A percentile compares a stretch with the other conserved stretches of the same genome.
Conservation (phyloP, 2,113 vertebrate genomes). For the Acrocephalus arundinaceus region DNA sequence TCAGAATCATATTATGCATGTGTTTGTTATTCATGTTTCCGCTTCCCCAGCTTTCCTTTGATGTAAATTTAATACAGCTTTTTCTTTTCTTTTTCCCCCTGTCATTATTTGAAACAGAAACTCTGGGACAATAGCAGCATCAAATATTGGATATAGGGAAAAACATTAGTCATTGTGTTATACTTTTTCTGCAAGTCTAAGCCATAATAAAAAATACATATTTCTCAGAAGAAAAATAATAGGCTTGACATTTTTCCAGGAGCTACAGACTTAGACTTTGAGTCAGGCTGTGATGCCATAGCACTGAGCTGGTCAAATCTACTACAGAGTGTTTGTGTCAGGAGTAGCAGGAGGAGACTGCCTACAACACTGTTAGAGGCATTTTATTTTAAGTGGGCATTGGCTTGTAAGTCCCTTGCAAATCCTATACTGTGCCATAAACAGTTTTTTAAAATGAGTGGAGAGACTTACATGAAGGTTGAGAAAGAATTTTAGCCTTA, state of each 20-base stretch:
- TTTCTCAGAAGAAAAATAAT: neutral
- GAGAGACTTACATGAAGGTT: neutral
- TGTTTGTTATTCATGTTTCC: constrained; percentile 34
- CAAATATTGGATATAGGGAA: neutral
- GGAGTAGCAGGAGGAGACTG: neutral
- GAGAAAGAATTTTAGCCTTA: neutral
- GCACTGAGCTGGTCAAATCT: neutral
- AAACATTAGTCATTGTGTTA: neutral
- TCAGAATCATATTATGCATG: constrained; percentile 17
- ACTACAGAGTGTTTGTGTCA: neutral
- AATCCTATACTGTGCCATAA: neutral
- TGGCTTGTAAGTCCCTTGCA: neutral
- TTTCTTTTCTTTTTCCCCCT: neutral
- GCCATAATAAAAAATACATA: neutral
- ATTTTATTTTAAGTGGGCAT: neutral
- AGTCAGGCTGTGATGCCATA: neutral
- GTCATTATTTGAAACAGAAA: constrained; percentile 37
- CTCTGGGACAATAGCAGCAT: neutral
- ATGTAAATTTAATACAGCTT: constrained; percentile 29
- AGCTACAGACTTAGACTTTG: neutral
- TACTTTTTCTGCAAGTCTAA: neutral
- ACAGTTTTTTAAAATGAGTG: neutral
- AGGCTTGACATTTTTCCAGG: neutral
- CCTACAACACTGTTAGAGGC: neutral
- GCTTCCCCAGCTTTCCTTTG: constrained; percentile 21